Conservation (phyloP, 2,888 invertebrate genomes). For the Boloria euphrosyne region DNA sequence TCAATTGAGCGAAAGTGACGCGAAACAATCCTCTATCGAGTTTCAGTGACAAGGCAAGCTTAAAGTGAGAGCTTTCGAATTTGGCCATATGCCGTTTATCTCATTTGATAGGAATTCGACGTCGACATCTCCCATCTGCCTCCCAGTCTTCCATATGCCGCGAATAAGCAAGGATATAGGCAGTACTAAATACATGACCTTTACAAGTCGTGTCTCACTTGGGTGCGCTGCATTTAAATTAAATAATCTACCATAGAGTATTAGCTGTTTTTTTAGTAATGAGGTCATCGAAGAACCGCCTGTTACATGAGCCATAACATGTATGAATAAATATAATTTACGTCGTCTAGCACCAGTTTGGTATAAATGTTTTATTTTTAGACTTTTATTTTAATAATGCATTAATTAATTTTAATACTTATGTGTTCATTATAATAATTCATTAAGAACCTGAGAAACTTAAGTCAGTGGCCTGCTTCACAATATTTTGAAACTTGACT, state of each 20-base stretch:
- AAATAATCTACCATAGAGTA: constrained; percentile 43
- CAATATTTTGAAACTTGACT: constrained; percentile 73
- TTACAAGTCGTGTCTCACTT: constrained; percentile 46
- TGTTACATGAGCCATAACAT: constrained; percentile 63
- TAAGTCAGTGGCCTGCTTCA: constrained; percentile 30
- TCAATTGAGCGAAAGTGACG: constrained; percentile 77
- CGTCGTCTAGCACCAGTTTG: constrained; percentile 49
- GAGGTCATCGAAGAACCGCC: constrained; percentile 59
- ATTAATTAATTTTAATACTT: background rate
- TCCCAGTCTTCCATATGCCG: constrained; percentile 52
- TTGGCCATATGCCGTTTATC: constrained; percentile 64
- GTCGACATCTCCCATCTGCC: constrained; percentile 58
- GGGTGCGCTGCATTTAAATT: constrained; percentile 50
- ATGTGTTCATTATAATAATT: background rate
- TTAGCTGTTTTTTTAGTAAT: constrained; percentile 59
- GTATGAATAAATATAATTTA: constrained; percentile 50
- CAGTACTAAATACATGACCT: constrained; percentile 36
- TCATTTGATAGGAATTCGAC: constrained; percentile 49
- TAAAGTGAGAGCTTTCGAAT: constrained; percentile 49
- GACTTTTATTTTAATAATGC: background rate
- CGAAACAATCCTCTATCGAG: constrained; percentile 66
- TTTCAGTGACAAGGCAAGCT: constrained; percentile 69
- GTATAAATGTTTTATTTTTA: constrained; percentile 34
- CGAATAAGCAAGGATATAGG: constrained; percentile 39
- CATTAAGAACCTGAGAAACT: constrained; percentile 3